A percentile compares a stretch with the other conserved stretches of the same genome.
phyloP scores from a whole-genome alignment of 1,140 invertebrate genomes.

The Zaprionus camerounensis region DNA sequence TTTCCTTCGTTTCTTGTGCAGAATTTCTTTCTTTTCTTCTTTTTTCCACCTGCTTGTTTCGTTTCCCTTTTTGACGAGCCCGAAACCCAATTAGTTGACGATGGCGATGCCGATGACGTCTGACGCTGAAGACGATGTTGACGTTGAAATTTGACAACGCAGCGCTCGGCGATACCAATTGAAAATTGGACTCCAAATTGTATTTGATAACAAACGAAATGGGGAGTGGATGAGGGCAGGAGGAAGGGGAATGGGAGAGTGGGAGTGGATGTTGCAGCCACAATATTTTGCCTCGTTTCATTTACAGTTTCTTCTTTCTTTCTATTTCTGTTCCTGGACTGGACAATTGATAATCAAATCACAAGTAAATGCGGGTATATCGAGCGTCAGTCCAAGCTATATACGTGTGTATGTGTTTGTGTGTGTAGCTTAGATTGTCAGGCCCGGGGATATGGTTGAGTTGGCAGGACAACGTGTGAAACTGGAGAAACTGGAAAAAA shows the following conservation, averaged over 20 bases:
- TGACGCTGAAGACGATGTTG: slow-evolving; percentile 33
- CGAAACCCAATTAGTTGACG: slow-evolving; percentile 77
- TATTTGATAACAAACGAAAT: slow-evolving; percentile 62
- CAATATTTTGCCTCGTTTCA: slow-evolving; percentile 31
- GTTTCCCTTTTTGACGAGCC: slow-evolving; percentile 52
- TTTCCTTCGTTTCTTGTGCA: slow-evolving; percentile 42
- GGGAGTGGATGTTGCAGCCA: slow-evolving; percentile 12
- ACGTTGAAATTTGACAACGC: slow-evolving; percentile 68
- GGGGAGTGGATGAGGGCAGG: not conserved
- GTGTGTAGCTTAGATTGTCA: slow-evolving; percentile 1
- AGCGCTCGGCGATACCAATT: slow-evolving; percentile 47
- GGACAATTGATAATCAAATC: slow-evolving; percentile 56
- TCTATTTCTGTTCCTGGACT: not conserved
- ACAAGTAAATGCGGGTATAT: slow-evolving; percentile 33
- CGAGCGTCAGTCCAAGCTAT: not conserved
- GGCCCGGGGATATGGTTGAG: slow-evolving; percentile 9
- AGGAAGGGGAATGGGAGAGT: not conserved
- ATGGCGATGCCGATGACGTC: slow-evolving; percentile 24
- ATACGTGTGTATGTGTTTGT: not conserved
- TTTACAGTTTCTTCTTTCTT: not conserved
- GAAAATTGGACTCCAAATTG: slow-evolving; percentile 68
- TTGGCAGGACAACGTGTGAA: slow-evolving; percentile 35
- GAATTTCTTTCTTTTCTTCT: not conserved
- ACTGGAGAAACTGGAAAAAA: not conserved
- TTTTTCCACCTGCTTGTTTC: slow-evolving; percentile 51